phyloP scores from a whole-genome alignment of 2,113 vertebrate genomes.

The Dendropsophus ebraccatus region DNA sequence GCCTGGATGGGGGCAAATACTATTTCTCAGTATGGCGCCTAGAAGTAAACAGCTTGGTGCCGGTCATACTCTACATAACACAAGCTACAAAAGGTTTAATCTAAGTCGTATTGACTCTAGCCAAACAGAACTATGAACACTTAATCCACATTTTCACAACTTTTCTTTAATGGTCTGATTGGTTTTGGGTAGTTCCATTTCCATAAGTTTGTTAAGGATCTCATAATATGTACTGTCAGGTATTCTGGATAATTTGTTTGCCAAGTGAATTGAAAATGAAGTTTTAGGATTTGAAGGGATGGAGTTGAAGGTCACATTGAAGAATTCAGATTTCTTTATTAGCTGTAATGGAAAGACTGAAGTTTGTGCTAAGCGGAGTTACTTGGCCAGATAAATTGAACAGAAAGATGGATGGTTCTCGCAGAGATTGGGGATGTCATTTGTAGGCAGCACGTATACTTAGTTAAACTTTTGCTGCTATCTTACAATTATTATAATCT shows the following conservation, averaged over 20 bases:
- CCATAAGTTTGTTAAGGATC: slow-evolving; percentile 38
- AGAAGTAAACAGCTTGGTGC: background rate
- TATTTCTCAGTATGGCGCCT: background rate
- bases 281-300: slow-evolving; percentile 43
- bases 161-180: slow-evolving; percentile 36
- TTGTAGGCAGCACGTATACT: slow-evolving; percentile 17
- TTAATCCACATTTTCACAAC: slow-evolving; percentile 28
- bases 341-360: slow-evolving; percentile 43
- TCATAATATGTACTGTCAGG: slow-evolving; percentile 51
- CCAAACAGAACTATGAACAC: slow-evolving; percentile 35
- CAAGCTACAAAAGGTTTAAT: background rate
- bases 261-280: slow-evolving; percentile 46
- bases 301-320: slow-evolving; percentile 47
- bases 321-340: slow-evolving; percentile 41
- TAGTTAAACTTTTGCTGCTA: background rate
- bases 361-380: slow-evolving; percentile 44
- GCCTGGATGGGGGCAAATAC: background rate
- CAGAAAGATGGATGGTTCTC: slow-evolving; percentile 37
- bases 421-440: slow-evolving; percentile 9
- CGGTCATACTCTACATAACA: background rate
- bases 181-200: slow-evolving; percentile 24
- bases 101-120: slow-evolving; percentile 16
- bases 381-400: slow-evolving; percentile 43
- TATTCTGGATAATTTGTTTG: slow-evolving; percentile 46
- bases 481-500: slow-evolving; percentile 14